phyloP scores from a whole-genome alignment of 2,113 vertebrate genomes.

The Microcebus griseorufus region DNA sequence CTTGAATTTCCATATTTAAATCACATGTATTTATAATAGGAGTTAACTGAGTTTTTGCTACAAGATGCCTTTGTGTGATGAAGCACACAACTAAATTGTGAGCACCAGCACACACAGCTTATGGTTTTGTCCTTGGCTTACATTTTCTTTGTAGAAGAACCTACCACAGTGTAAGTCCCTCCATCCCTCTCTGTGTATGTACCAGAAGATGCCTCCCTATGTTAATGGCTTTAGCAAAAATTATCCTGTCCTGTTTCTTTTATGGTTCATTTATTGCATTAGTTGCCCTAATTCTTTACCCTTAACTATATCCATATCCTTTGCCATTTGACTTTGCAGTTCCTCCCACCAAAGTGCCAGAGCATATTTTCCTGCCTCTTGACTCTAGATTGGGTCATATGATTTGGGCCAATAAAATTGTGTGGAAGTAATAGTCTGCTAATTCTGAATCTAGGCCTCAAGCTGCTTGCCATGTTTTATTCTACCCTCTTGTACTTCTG shows the following conservation, averaged over 20 bases:
- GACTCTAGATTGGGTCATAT: neutral
- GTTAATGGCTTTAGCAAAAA: neutral
- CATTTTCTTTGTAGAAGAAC: neutral
- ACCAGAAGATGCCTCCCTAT: neutral
- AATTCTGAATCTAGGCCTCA: neutral
- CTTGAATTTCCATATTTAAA: neutral
- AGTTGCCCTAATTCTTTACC: neutral
- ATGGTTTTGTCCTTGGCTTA: neutral
- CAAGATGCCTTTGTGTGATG: neutral
- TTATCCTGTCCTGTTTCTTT: neutral
- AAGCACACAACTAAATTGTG: neutral
- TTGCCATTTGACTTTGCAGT: neutral
- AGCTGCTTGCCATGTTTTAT: neutral
- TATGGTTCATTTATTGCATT: neutral
- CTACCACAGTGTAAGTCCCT: neutral
- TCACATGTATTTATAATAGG: neutral
- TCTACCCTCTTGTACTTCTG: neutral
- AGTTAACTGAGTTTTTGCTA: neutral
- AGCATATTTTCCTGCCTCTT: neutral
- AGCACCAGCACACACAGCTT: neutral
- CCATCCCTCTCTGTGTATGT: neutral
- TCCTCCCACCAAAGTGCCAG: neutral
- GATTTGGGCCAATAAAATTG: neutral
- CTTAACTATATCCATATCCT: neutral
- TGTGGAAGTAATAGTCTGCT: neutral